Evolutionary conservation across 2,113 vertebrate genomes (phyloP).

Genomic region (Cnemophilus loriae): DNA sequence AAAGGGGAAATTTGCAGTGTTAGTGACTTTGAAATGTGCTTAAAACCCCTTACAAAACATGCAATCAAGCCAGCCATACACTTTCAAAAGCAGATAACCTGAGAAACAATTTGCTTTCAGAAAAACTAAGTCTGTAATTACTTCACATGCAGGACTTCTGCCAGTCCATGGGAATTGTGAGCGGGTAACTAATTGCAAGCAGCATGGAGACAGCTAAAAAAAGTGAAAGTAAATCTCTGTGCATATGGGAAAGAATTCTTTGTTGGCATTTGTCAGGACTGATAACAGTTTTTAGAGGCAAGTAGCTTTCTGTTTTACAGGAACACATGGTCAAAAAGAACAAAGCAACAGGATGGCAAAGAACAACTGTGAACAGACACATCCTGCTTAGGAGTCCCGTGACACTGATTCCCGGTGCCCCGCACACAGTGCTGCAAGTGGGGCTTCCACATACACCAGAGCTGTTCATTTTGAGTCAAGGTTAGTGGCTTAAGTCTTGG

Average conservation of each 20-base stretch:
- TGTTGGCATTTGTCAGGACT: background rate
- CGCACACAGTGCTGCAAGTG: background rate
- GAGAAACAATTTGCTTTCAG: slow-evolving; percentile 27
- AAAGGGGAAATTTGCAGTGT: background rate
- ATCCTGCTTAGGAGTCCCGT: background rate
- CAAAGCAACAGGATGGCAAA: background rate
- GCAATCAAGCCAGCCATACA: background rate
- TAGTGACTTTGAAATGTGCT: slow-evolving; percentile 17
- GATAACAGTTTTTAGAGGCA: background rate
- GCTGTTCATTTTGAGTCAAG: background rate
- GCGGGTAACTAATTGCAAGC: background rate
- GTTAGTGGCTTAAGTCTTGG: background rate
- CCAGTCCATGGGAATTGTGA: background rate
- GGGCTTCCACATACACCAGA: background rate
- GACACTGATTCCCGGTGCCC: background rate
- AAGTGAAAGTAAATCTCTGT: background rate
- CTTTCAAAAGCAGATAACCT: slow-evolving; percentile 16
- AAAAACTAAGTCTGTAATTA: background rate
- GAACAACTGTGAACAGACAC: background rate
- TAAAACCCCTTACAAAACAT: background rate
- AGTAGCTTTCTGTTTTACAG: background rate
- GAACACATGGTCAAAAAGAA: background rate
- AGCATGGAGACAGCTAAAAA: background rate
- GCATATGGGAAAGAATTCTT: background rate
- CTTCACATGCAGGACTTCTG: background rate